phyloP scores from a whole-genome alignment of 2,113 vertebrate genomes.

The Hirundichthys speculiger region DNA sequence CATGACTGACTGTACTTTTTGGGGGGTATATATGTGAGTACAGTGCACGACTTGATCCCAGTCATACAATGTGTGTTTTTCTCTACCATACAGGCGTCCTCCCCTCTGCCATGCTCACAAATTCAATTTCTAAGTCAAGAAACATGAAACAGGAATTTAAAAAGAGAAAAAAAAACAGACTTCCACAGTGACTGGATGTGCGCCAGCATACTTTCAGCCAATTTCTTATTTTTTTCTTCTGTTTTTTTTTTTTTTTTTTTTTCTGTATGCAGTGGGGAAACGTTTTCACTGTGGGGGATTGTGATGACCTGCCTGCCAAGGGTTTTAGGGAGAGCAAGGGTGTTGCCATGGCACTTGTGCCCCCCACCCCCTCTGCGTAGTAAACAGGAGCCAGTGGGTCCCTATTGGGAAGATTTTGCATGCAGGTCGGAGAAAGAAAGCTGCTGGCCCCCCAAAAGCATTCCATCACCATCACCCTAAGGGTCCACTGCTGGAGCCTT shows the following conservation, averaged over 20 bases:
- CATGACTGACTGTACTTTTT: constrained; percentile 44
- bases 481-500: constrained; percentile 68
- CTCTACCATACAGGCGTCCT: constrained; percentile 63
- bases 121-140: constrained; percentile 78
- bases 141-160: constrained; percentile 76
- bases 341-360: constrained; percentile 71
- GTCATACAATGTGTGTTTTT: constrained; percentile 47
- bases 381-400: constrained; percentile 74
- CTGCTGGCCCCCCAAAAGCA: constrained; percentile 72
- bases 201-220: constrained; percentile 71
- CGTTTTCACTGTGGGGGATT: constrained; percentile 66
- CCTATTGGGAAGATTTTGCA: constrained; percentile 77
- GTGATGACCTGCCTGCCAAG: constrained; percentile 61
- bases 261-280: constrained; percentile 68
- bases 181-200: constrained; percentile 66
- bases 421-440: constrained; percentile 69
- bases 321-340: constrained; percentile 65
- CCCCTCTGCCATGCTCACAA: constrained; percentile 73
- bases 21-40: constrained; percentile 12
- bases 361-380: constrained; percentile 42
- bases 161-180: too few relatives aligned
- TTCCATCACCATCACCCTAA: constrained; percentile 78
- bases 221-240: constrained; percentile 37
- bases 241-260: constrained; percentile 31
- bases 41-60: constrained; percentile 39